Evolutionary conservation across 2,888 invertebrate species (phyloP).

Genomic region (Drosophila mulleri): DNA sequence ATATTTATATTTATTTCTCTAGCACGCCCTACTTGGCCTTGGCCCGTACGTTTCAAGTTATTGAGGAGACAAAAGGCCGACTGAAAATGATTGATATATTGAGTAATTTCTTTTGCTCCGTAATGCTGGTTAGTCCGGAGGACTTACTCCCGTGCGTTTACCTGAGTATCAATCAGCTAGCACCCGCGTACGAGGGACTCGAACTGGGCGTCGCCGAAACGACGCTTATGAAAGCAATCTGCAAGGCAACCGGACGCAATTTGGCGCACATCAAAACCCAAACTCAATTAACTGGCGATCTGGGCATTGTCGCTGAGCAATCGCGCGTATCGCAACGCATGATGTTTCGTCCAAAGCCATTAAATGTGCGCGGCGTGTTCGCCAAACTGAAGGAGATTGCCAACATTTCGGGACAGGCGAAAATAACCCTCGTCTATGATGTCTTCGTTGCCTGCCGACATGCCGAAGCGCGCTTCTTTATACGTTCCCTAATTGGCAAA

Average conservation of each 20-base stretch:
- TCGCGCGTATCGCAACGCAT: conserved; percentile 93
- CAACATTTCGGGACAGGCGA: conserved; percentile 92
- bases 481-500: conserved; percentile 96
- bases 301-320: conserved; percentile 95
- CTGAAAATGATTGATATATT: conserved; percentile 96
- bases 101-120: conserved; percentile 96
- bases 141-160: conserved; percentile 96
- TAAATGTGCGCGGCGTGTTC: conserved; percentile 91
- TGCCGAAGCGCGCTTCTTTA: conserved; percentile 95
- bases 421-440: conserved; percentile 95
- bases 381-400: conserved; percentile 94
- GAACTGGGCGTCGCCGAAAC: conserved; percentile 98
- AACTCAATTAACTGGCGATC: conserved; percentile 89
- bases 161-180: conserved; percentile 97
- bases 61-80: conserved; percentile 93
- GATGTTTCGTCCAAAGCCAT: conserved; percentile 93
- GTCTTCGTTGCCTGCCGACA: conserved; percentile 96
- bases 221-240: conserved; percentile 96
- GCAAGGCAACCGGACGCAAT: conserved; percentile 94
- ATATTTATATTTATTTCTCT: conserved; percentile 26
- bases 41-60: conserved; percentile 94
- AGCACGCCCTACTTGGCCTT: conserved; percentile 97
- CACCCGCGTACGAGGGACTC: conserved; percentile 97
- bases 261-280: conserved; percentile 92
- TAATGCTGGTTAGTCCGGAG: conserved; percentile 94